Base-by-base conservation (phyloP, 2,797 vertebrate genomes). In the Telmatherina bonti region DNA sequence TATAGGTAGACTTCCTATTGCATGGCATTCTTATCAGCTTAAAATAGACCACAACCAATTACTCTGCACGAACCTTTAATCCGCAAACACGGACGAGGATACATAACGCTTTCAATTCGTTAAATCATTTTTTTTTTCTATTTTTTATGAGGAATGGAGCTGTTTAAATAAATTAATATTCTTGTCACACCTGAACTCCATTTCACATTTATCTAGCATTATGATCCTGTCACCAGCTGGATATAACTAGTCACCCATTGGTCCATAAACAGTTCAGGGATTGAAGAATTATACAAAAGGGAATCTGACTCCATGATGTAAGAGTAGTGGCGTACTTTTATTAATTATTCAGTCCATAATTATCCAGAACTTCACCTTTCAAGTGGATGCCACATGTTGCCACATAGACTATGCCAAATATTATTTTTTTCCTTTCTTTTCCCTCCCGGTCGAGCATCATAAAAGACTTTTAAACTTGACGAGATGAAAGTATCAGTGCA, bases 291-390 rank as follows among this genome's bases (percentile, higher is more conserved):
- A 22, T 15, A 60, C 62, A 51, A 68, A 47, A 24, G 60, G 74
- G 35, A 84, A 83, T 61, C 22, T 38, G 85, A 88, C 70, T 63
- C 83, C 62, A 76, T 67, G 24, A 57, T 86, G 84, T 87, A 86
- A 89, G 76, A 61, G 22, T 66, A 89, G 75, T n/a, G n/a, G n/a
- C n/a, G n/a, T n/a, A 53, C 64, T 51, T 79, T 70, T 62, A 56
- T 86, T 41, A 84, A 91, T 89, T 87, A 85, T 82, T 89, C 56
- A 91, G 55, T 35, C 35, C 70, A 51, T 53, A 70, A 72, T 83
- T 62, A 69, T 52, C 16, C 0, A 2, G 63, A 56, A 73, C 74
- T 56, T 15, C 74, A 68, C 30, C 58, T 68, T 26, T 70, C 58
- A 58, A 57, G 0, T 54, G 66, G 81, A 67, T 76, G 77, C 15